Base-by-base conservation (phyloP, 2,113 vertebrate genomes). In the Diglossa brunneiventris region DNA sequence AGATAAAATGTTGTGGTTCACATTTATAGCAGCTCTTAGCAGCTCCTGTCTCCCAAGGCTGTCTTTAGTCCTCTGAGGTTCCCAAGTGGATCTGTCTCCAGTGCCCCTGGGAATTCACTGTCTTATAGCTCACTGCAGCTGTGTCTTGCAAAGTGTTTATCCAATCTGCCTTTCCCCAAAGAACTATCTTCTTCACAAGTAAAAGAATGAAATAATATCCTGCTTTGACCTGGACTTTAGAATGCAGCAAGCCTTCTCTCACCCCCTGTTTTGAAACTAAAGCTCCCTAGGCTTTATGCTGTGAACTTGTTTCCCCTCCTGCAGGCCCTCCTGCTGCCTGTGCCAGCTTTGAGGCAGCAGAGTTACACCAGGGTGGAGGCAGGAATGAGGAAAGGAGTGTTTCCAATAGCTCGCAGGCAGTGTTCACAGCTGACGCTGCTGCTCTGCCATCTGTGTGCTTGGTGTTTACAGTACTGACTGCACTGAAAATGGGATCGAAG, bases 381-480 rank as follows among this genome's bases (percentile, higher is more conserved):
- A 93, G 56, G 80, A 66, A 89, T 41, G 85, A 77, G 80, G 49
- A 88, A 70, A 95, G 3, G 28, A 87, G 27, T 21, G 59, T 66
- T 94, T 96, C 53, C 74, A 87, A 15, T 39, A 76, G 81, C 89
- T 94, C 9, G 44, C 42, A 89, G 95, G 89, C 94, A 87, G 62
- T 0, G 11, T 52, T 90, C 1, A 0, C 83, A 94, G 95, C 92
- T 96, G 92, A 92, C 2, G 9, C 78, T 11, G 66, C 44, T 82
- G 66, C 55, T 89, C 46, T 91, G 81, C 88, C 95, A 94, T 96
- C 94, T 94, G 87, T 59, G 87, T 80, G 33, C 85, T 86, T 81
- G 77, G 39, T 91, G 69, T 75, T 96, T 79, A 82, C 74, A 82
- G 90, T 18, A 87, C 72, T 74, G 80, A 49, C 72, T 93, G 66